Evolutionary conservation across 2,797 vertebrate genomes (phyloP).

Genomic region (Phalloptychus januarius): DNA sequence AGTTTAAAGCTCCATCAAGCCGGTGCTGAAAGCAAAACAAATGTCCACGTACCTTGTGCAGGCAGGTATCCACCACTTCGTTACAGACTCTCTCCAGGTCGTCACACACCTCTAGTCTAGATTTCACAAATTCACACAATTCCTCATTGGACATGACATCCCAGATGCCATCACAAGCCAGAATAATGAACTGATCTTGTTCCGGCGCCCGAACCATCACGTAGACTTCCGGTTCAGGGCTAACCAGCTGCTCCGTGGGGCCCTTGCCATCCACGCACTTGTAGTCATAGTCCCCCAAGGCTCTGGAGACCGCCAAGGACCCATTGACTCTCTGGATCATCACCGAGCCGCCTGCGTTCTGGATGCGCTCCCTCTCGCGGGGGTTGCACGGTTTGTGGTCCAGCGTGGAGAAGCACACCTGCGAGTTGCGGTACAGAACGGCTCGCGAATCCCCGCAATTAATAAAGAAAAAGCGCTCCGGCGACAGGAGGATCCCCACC

Average conservation of each 20-base stretch:
- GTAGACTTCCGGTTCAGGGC: constrained; percentile 96
- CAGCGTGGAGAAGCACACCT: constrained; percentile 96
- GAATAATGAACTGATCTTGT: constrained; percentile 95
- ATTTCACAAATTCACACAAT: constrained; percentile 95
- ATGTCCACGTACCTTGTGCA: constrained; percentile 90
- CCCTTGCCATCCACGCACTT: constrained; percentile 98
- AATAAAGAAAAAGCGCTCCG: constrained; percentile 94
- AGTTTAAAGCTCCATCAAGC: neutral
- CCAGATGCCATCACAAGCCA: constrained; percentile 99
- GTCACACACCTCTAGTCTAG: constrained; percentile 92
- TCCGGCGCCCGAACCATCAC: constrained; percentile 91
- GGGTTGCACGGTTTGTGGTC: constrained; percentile 99
- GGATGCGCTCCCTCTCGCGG: constrained; percentile 96
- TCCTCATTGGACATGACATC: constrained; percentile 99
- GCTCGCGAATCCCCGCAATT: constrained; percentile 98
- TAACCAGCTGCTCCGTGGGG: constrained; percentile 98
- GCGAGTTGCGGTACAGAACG: constrained; percentile 90
- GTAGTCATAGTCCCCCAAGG: constrained; percentile 98
- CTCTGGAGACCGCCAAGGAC: constrained; percentile 95
- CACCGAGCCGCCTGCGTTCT: constrained; percentile 98
- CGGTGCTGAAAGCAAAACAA: neutral
- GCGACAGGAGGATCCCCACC: constrained; percentile 94
- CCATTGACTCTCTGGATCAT: constrained; percentile 99
- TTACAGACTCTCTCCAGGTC: constrained; percentile 98
- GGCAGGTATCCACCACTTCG: constrained; percentile 98